These are phyloP conservation scores for Gambelia wislizenii DNA, from an alignment of 2,797 vertebrate species.

Conservation along the genomic window DNA sequence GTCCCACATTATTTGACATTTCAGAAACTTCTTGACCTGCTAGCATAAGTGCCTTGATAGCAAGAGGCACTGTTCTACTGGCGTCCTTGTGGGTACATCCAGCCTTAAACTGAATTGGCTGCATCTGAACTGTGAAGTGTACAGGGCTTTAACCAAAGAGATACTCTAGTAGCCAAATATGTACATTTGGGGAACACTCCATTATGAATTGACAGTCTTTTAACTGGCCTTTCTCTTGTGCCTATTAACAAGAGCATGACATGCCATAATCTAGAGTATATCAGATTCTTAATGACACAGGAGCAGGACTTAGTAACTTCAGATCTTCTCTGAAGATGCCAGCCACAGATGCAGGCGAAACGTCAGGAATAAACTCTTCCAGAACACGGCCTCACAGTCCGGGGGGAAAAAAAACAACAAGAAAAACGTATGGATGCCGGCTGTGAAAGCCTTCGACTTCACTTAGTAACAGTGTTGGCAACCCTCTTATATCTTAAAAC, in stretches of 20 bases:
- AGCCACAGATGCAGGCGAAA: too few relatives aligned
- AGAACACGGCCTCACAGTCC: too few relatives aligned
- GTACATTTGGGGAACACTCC: too few relatives aligned
- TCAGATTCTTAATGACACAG: not conserved
- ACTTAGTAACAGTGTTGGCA: not conserved
- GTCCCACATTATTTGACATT: not conserved
- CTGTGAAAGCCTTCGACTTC: too few relatives aligned
- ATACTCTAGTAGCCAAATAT: too few relatives aligned
- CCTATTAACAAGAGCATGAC: not conserved
- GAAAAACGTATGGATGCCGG: too few relatives aligned
- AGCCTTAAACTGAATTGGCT: not conserved
- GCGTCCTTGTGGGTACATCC: not conserved
- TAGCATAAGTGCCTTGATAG: not conserved
- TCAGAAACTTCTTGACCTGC: not conserved
- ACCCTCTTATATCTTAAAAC: not conserved
- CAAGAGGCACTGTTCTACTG: not conserved
- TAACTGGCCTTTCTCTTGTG: not conserved
- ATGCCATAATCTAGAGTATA: not conserved
- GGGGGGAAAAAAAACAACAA: too few relatives aligned
- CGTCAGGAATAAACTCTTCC: too few relatives aligned
- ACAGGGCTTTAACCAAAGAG: not conserved
- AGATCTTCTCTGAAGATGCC: too few relatives aligned
- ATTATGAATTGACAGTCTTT: too few relatives aligned
- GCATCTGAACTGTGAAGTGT: not conserved
- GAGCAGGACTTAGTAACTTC: not conserved